Percentiles rank a stretch among this genome's conserved stretches.
Conservation (phyloP, 1,140 invertebrate species). For the Trichogramma pretiosum region DNA sequence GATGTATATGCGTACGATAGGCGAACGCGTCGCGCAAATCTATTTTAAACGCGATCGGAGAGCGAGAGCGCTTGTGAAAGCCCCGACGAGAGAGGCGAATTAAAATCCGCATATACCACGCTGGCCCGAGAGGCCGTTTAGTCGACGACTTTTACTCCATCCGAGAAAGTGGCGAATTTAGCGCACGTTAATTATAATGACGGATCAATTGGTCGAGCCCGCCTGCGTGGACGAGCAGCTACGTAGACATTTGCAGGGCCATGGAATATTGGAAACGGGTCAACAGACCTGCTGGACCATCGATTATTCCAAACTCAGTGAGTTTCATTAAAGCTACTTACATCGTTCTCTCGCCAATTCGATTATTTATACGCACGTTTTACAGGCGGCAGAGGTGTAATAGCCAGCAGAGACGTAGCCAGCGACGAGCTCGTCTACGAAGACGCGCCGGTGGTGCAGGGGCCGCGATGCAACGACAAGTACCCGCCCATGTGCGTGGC, state of each 20-base stretch:
- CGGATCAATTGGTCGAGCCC: no score
- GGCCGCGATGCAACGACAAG: conserved; percentile 47
- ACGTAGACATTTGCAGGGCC: conserved; percentile 21
- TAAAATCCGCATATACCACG: no score
- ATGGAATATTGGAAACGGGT: conserved; percentile 15
- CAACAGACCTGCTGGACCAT: conserved; percentile 34
- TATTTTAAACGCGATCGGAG: no score
- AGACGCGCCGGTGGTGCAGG: conserved; percentile 56
- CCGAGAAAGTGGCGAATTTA: no score
- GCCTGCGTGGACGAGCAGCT: conserved; percentile 22
- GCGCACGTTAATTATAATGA: no score
- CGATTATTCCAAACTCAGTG: conserved; percentile 41
- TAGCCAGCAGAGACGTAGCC: conserved; percentile 54
- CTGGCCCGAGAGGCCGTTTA: no score
- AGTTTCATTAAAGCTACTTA: neutral
- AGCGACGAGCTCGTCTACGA: conserved; percentile 59
- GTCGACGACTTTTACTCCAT: no score
- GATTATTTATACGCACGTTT: neutral
- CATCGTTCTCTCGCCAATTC: neutral
- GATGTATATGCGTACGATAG: no score
- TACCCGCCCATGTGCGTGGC: conserved; percentile 46
- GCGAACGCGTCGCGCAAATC: no score
- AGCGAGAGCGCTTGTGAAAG: no score
- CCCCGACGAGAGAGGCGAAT: no score
- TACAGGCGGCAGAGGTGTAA: conserved; percentile 53